Percentiles rank a stretch among this genome's conserved stretches.
phyloP scores from a whole-genome alignment of 2,888 invertebrate species.

The Papilio elwesi region DNA sequence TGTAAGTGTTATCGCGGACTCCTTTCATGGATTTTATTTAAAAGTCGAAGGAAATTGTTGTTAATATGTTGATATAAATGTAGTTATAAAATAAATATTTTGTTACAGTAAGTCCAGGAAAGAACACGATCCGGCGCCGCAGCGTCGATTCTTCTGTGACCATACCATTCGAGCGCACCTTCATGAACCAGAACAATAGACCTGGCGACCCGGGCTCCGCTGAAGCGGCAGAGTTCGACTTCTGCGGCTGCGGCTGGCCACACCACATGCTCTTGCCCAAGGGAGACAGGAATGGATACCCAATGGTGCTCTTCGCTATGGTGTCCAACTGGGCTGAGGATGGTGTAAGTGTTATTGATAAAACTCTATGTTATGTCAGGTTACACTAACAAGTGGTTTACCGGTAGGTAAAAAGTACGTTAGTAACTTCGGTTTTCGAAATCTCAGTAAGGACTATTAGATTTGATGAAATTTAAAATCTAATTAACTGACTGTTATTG shows the following conservation, averaged over 20 bases:
- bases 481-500: no score
- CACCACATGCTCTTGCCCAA: slow-evolving; percentile 91
- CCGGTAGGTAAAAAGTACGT: no score
- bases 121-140: slow-evolving; percentile 86
- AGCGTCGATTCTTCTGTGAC: slow-evolving; percentile 92
- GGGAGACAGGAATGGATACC: slow-evolving; percentile 87
- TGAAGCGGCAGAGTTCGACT: slow-evolving; percentile 86
- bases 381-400: no score
- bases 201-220: slow-evolving; percentile 81
- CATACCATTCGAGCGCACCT: slow-evolving; percentile 92
- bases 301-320: slow-evolving; percentile 90
- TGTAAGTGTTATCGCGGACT: slow-evolving; percentile 72
- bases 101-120: slow-evolving; percentile 86
- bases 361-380: background rate
- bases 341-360: slow-evolving; percentile 69
- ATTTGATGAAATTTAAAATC: no score
- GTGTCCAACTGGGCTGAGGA: slow-evolving; percentile 89
- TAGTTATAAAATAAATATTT: background rate
- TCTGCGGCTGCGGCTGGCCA: slow-evolving; percentile 96
- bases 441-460: no score
- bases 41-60: no score
- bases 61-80: no score
- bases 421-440: no score
- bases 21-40: no score
- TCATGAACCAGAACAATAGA: slow-evolving; percentile 87